Conservation (phyloP, 2,797 vertebrate genomes). For the Manis crassicaudata region DNA sequence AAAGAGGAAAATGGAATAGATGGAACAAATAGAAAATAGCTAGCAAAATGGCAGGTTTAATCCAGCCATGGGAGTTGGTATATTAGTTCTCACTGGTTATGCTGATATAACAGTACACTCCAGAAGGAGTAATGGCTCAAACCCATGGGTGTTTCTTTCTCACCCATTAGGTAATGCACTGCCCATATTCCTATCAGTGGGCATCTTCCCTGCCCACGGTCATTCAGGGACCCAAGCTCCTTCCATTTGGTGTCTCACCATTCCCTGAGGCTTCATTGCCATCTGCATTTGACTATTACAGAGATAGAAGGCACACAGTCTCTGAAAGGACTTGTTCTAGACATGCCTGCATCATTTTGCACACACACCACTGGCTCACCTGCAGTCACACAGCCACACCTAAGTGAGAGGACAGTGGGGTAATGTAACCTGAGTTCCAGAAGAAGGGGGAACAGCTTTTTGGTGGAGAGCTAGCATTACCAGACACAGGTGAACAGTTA, state of each 20-base stretch:
- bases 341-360: not conserved
- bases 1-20: not conserved
- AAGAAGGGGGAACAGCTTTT: not conserved
- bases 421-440: not conserved
- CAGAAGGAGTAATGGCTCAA: not conserved
- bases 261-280: not conserved
- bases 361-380: not conserved
- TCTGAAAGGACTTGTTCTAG: not conserved
- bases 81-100: not conserved
- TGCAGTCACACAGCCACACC: accelerated
- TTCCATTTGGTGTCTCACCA: not conserved
- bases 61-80: not conserved
- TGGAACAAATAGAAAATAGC: not conserved
- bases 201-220: not conserved
- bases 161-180: too few relatives aligned
- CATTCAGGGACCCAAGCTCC: not conserved
- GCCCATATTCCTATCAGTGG: not conserved
- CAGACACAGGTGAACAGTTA: not conserved
- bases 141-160: not conserved
- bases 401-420: not conserved
- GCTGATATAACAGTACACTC: not conserved
- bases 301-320: not conserved
- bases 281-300: not conserved
- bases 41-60: not conserved
- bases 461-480: not conserved